Base-by-base conservation (phyloP, 2,888 invertebrate genomes). In the Acanthoscelides obtectus region DNA sequence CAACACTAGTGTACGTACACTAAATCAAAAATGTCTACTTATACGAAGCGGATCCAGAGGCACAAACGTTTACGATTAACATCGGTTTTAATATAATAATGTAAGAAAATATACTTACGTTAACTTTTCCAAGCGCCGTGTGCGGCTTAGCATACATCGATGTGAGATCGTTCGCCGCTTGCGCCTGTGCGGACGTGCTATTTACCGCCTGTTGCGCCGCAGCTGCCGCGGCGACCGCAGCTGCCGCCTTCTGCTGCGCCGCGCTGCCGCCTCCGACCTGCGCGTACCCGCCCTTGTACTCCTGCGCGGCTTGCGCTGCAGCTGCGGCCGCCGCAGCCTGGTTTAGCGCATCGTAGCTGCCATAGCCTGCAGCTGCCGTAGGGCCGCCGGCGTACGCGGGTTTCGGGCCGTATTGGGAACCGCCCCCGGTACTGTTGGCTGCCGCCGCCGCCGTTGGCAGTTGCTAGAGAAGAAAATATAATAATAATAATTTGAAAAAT, bases 101-200 rank as follows among this genome's bases (percentile, higher is more conserved):
- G n/a, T n/a, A 20, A 20, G 69, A 69, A 21, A 66, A 70, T 45
- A 2, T 63, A 92, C 94, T 91, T 86, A 94, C 94, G 87, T 94
- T 94, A 84, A 96, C 95, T 89, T 96, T 96, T 84, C 93, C 93
- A 84, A 96, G 90, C 82, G 95, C 92, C 78, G 94, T 93, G 85
- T 96, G 96, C 77, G 92, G 89, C 86, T 96, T 96, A 81, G 93
- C 92, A 85, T 96, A 97, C 90, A 96, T 94, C 45, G 93, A 92
- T 77, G 91, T 90, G 82, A 95, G 89, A 80, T 95, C 96, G 70
- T 92, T 91, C 68, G 89, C 88, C 1, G 84, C 81, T 5, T 84
- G 83, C 71, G 83, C 83, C 74, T 83, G 82, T 68, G 82, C 83
- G 22, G 84, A 85, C 67, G 86, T 84, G 21, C 80, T 87, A 71